phyloP scores from a whole-genome alignment of 2,888 invertebrate genomes.

The Dinocampus coccinellae region DNA sequence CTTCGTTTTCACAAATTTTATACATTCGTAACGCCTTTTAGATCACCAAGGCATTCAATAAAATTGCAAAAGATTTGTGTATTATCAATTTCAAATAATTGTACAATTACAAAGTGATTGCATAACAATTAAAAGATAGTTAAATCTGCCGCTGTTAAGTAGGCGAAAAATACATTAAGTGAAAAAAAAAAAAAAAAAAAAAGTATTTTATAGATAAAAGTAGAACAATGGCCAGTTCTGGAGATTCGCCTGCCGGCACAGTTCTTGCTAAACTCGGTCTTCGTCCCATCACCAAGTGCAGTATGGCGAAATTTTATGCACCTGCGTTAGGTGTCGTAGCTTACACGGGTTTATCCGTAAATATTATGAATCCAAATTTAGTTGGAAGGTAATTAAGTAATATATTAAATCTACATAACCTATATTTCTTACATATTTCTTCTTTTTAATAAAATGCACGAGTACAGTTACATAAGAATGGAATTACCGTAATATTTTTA shows the following conservation, averaged over 20 bases:
- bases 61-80: neutral
- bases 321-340: conserved; percentile 82
- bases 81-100: neutral
- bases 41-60: neutral
- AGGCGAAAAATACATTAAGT: neutral
- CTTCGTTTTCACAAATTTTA: neutral
- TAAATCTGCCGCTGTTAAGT: neutral
- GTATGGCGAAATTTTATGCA: conserved; percentile 81
- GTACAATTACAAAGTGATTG: neutral
- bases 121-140: neutral
- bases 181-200: neutral
- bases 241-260: conserved; percentile 50
- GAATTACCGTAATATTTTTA: neutral
- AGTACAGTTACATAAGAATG: conserved; percentile 34
- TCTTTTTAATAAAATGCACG: too few relatives aligned
- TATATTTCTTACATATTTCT: neutral
- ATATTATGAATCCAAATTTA: conserved; percentile 87
- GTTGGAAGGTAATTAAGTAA: conserved; percentile 75
- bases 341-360: conserved; percentile 84
- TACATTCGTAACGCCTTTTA: neutral
- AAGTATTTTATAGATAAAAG: neutral
- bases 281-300: conserved; percentile 80
- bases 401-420: neutral
- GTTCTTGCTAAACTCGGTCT: conserved; percentile 63
- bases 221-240: conserved; percentile 53